Evolutionary conservation across 1,140 invertebrate species (phyloP).

Genomic region (Musca vetustissima): DNA sequence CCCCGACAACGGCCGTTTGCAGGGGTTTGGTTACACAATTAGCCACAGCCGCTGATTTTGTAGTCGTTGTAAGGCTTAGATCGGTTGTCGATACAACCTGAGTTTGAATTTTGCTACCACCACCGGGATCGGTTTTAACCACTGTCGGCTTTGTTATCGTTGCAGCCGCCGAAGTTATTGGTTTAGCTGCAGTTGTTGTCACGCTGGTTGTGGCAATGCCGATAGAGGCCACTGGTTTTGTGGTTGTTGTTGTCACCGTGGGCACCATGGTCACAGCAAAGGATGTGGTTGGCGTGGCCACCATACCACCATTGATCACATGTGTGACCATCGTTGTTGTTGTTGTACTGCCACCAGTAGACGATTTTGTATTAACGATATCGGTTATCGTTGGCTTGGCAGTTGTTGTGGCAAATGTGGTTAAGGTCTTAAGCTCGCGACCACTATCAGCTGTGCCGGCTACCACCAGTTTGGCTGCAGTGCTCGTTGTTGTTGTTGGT

Average conservation of each 20-base stretch:
- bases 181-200: not conserved
- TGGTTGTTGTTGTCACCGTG: not conserved
- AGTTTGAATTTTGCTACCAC: no score
- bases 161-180: not conserved
- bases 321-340: not conserved
- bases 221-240: not conserved
- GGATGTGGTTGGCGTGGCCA: not conserved
- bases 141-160: not conserved
- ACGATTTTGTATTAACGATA: not conserved
- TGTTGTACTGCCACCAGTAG: not conserved
- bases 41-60: not conserved
- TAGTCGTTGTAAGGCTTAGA: no score
- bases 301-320: not conserved
- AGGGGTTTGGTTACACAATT: constrained; percentile 11
- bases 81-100: no score
- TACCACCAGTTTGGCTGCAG: constrained; percentile 40
- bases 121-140: no score
- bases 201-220: not conserved
- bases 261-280: constrained; percentile 14
- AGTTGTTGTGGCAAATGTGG: constrained; percentile 35
- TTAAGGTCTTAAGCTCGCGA: constrained; percentile 40
- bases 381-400: not conserved
- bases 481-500: constrained; percentile 10
- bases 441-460: constrained; percentile 47
- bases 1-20: not conserved